phyloP scores from a whole-genome alignment of 2,888 invertebrate species.

The Ferrisia virgata region DNA sequence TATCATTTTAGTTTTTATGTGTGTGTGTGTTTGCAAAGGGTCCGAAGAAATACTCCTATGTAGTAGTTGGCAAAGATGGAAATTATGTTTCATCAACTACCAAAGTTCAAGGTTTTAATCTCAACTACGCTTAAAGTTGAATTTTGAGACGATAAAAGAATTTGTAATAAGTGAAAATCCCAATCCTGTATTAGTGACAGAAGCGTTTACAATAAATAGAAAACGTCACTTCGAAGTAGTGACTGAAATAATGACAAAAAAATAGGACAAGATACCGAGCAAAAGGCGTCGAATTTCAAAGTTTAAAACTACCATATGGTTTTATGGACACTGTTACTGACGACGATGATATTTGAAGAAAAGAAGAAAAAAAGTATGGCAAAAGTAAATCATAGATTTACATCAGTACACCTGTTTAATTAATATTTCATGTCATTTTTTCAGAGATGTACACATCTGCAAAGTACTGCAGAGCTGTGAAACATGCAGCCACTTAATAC shows the following conservation, averaged over 20 bases:
- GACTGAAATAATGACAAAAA: neutral
- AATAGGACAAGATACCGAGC: neutral
- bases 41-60: neutral
- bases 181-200: neutral
- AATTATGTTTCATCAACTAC: neutral
- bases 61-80: neutral
- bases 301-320: neutral
- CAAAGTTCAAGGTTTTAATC: neutral
- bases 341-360: too few species aligned
- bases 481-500: too few species aligned
- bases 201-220: neutral
- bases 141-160: neutral
- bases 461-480: too few species aligned
- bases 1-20: too few species aligned
- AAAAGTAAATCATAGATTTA: too few species aligned
- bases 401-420: too few species aligned
- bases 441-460: too few species aligned
- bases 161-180: neutral
- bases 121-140: neutral
- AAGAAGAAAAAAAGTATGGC: too few species aligned
- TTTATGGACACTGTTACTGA: too few species aligned
- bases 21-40: neutral
- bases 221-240: neutral
- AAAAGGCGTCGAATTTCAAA: neutral
- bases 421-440: too few species aligned